These are phyloP conservation scores for Rana temporaria DNA, from an alignment of 2,113 vertebrate genomes.

Conservation along the genomic window DNA sequence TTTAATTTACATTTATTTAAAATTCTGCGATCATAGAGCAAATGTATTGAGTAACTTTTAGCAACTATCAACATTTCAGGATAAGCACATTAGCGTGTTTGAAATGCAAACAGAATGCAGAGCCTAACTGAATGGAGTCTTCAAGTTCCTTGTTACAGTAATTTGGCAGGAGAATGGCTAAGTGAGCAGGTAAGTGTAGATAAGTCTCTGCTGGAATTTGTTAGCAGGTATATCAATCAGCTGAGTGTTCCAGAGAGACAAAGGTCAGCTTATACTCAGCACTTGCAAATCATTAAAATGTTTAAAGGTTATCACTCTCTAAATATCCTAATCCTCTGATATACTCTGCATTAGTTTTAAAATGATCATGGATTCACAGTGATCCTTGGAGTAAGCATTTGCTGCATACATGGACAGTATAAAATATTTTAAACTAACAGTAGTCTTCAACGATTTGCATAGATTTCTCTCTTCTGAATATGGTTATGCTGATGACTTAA, in stretches of 20 bases:
- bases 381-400: not conserved
- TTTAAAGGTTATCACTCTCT: constrained; percentile 39
- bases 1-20: constrained; percentile 3
- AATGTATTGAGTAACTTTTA: not conserved
- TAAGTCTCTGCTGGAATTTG: constrained; percentile 26
- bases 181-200: constrained; percentile 29
- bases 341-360: not conserved
- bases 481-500: no score
- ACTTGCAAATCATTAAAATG: constrained; percentile 36
- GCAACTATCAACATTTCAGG: constrained; percentile 3
- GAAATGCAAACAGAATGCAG: not conserved
- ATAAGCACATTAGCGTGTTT: not conserved
- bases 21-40: constrained; percentile 13
- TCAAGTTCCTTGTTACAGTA: constrained; percentile 17
- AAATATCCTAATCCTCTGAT: constrained; percentile 6
- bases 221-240: constrained; percentile 39
- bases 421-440: not conserved
- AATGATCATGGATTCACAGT: not conserved
- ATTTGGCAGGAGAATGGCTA: constrained; percentile 35
- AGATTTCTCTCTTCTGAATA: no score
- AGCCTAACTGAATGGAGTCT: constrained; percentile 18
- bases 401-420: not conserved
- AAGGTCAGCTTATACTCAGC: constrained; percentile 27
- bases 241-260: constrained; percentile 23
- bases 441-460: no score